A percentile compares a stretch with the other conserved stretches of the same genome.
Conservation (phyloP, 2,797 vertebrate species). For the Gymnothorax reevesii region DNA sequence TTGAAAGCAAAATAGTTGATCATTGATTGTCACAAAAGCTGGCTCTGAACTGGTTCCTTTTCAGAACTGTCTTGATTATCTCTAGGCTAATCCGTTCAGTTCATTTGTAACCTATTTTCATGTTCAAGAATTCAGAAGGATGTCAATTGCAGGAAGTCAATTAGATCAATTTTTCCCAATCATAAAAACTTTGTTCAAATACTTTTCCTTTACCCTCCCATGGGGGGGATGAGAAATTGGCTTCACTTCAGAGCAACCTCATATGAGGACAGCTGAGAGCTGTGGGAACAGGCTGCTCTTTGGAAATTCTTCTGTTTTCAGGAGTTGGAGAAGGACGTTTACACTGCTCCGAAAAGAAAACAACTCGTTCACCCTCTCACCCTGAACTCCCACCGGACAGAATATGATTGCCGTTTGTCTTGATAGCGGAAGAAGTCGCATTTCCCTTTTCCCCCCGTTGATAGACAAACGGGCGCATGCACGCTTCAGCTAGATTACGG, state of each 20-base stretch:
- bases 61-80: neutral
- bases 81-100: neutral
- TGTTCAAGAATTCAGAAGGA: neutral
- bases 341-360: slow-evolving; percentile 7
- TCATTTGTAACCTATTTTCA: neutral
- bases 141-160: neutral
- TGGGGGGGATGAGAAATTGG: neutral
- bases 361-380: neutral
- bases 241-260: neutral
- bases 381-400: neutral
- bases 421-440: neutral
- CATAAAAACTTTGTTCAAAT: neutral
- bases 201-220: neutral
- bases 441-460: neutral
- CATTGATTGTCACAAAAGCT: slow-evolving; percentile 2
- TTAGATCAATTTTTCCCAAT: neutral
- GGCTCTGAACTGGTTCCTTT: neutral
- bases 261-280: neutral
- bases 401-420: neutral
- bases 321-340: slow-evolving; percentile 1
- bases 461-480: neutral
- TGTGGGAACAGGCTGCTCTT: slow-evolving; percentile 13
- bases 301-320: neutral
- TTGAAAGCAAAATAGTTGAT: neutral
- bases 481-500: neutral